These are phyloP conservation scores for Philotrypesis tridentata DNA, from an alignment of 1,140 invertebrate species.

Conservation along the genomic window DNA sequence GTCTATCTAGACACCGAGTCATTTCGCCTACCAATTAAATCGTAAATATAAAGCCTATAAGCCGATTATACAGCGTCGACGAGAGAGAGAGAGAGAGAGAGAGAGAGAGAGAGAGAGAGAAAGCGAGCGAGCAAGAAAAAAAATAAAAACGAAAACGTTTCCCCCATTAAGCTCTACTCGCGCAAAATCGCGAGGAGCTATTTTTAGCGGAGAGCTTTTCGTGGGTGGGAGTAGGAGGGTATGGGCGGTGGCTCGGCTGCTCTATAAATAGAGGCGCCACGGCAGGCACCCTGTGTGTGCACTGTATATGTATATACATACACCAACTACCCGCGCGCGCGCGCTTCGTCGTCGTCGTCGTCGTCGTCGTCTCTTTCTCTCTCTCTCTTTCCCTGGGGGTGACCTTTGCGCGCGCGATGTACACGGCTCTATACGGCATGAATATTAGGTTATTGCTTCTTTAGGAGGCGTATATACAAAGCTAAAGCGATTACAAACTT, in stretches of 20 bases:
- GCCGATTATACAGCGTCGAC: neutral
- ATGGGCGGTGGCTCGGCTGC: constrained; percentile 42
- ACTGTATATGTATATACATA: neutral
- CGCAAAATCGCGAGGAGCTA: constrained; percentile 51
- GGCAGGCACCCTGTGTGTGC: constrained; percentile 48
- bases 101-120: too few species aligned
- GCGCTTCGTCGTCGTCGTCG: too few species aligned
- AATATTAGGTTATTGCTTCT: constrained; percentile 56
- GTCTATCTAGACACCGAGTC: neutral
- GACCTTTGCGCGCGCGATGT: constrained; percentile 64
- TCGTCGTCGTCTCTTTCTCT: too few species aligned
- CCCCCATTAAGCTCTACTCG: too few species aligned
- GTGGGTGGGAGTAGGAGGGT: constrained; percentile 60
- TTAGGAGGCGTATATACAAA: too few species aligned
- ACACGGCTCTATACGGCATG: constrained; percentile 26
- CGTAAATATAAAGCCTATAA: neutral
- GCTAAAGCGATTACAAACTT: too few species aligned
- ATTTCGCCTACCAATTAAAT: neutral
- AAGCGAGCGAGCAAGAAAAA: too few species aligned
- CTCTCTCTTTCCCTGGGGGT: constrained; percentile 52
- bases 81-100: too few species aligned
- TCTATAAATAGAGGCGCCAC: constrained; percentile 64
- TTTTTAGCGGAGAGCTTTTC: constrained; percentile 65
- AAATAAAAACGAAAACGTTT: too few species aligned
- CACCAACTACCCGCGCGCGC: too few species aligned